A percentile compares a stretch with the other conserved stretches of the same genome.
These are phyloP conservation scores for Gavialis gangeticus DNA, from an alignment of 2,113 vertebrate species.

Conservation along the genomic window DNA sequence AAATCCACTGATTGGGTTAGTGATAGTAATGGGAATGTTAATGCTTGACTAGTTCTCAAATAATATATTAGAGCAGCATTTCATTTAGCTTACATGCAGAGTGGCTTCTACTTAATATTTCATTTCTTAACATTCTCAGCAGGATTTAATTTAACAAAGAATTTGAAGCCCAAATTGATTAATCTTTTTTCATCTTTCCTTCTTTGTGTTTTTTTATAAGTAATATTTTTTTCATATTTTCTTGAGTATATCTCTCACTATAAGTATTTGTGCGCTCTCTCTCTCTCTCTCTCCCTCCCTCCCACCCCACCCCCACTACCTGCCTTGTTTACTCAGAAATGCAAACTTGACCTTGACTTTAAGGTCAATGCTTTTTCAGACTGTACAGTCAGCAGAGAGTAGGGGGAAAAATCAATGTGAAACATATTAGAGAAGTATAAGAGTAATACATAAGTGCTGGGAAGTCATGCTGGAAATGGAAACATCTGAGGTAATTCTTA, in stretches of 20 bases:
- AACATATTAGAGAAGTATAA: constrained; percentile 76
- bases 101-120: constrained; percentile 45
- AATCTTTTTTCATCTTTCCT: constrained; percentile 2
- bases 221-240: constrained; percentile 43
- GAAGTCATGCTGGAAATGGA: constrained; percentile 72
- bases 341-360: constrained; percentile 82
- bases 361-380: constrained; percentile 80
- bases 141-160: constrained; percentile 50
- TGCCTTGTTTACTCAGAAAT: constrained; percentile 76
- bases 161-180: constrained; percentile 40
- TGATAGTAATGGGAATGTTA: constrained; percentile 20
- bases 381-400: constrained; percentile 78
- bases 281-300: background rate
- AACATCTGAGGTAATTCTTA: constrained; percentile 44
- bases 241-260: constrained; percentile 14
- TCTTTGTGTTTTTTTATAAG: constrained; percentile 12
- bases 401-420: constrained; percentile 81
- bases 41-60: constrained; percentile 24
- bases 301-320: background rate
- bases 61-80: constrained; percentile 12
- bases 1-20: background rate
- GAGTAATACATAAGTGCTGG: constrained; percentile 70
- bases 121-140: constrained; percentile 14
- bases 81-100: constrained; percentile 8
- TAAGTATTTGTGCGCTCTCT: constrained; percentile 3